Evolutionary conservation across 2,888 invertebrate genomes (phyloP), one percentile per base, ranked within the genome.

Genomic region (Phalangium opilio): DNA sequence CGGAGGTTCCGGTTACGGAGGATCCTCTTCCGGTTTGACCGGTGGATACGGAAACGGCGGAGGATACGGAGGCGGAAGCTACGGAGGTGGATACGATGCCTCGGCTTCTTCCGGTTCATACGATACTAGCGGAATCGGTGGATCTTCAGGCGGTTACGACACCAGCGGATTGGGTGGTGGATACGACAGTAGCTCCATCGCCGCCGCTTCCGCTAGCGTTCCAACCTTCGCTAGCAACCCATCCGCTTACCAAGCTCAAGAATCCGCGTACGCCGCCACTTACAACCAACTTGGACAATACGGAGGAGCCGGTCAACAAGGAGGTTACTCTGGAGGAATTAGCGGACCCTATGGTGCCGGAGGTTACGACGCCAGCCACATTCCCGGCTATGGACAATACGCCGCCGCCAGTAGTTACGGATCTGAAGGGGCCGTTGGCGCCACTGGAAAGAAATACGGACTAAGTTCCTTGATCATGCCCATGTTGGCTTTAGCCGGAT

Each of bases 381-480:
- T 15, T 38, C 18, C 38, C 14, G 18, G 15, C 3, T 17, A 17
- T 10, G 38, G 38, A 18, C 18, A 15, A 14, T 12, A 10, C 39
- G 27, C 14, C 17, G 32, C 38, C 38, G 38, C 38, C 18, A 18
- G 15, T 38, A 38, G 12, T 38, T 38, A 15, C 38, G 18, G 15
- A 2, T 17, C 18, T 10, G 38, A 18, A 18, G 15, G 15, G 14
- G 17, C 17, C 39, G 27, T 12, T 10, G 32, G 8, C 21, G 32
- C 19, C n/a, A 10, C n/a, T 12, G 14, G 20, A 10, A 21, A 18
- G 20, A 38, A 44, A 35, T 58, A 55, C 20, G 58, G 58, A 4
- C 39, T 58, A 8, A 52, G 55, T 11, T 57, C 57, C 11, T 40
- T 58, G 7, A 52, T 58, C 41, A 58, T 58, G 57, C 58, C 58